These are phyloP conservation scores for Mobula birostris DNA, from an alignment of 2,113 vertebrate genomes.

Conservation along the genomic window DNA sequence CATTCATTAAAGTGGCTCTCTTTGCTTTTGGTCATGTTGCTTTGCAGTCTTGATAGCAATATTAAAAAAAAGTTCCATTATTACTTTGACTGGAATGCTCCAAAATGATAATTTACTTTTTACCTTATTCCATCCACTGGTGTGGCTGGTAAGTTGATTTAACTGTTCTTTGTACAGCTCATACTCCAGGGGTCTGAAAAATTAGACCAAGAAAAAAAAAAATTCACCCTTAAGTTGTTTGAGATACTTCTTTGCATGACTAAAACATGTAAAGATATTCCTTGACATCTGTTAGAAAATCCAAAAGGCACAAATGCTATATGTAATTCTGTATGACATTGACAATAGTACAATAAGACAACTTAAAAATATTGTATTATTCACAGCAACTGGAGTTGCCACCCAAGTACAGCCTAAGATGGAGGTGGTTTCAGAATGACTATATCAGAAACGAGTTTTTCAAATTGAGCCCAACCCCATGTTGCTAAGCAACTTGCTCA, in stretches of 20 bases:
- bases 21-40: not conserved
- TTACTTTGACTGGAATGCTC: not conserved
- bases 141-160: slow-evolving; percentile 58
- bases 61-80: not conserved
- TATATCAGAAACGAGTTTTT: not conserved
- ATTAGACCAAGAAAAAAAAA: not conserved
- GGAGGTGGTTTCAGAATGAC: not conserved
- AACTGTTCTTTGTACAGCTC: slow-evolving; percentile 65
- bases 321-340: not conserved
- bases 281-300: not conserved
- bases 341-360: not conserved
- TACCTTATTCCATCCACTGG: slow-evolving; percentile 84
- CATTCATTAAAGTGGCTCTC: not conserved
- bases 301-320: not conserved
- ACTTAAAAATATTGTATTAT: not conserved
- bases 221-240: not conserved
- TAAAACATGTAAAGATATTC: no score
- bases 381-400: not conserved
- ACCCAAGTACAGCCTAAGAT: not conserved
- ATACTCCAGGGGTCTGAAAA: slow-evolving; percentile 75
- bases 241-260: not conserved
- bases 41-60: not conserved
- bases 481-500: not conserved
- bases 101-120: not conserved
- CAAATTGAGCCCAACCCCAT: not conserved